Evolutionary conservation across 2,888 invertebrate genomes (phyloP).

Genomic region (Epinotia ramella): DNA sequence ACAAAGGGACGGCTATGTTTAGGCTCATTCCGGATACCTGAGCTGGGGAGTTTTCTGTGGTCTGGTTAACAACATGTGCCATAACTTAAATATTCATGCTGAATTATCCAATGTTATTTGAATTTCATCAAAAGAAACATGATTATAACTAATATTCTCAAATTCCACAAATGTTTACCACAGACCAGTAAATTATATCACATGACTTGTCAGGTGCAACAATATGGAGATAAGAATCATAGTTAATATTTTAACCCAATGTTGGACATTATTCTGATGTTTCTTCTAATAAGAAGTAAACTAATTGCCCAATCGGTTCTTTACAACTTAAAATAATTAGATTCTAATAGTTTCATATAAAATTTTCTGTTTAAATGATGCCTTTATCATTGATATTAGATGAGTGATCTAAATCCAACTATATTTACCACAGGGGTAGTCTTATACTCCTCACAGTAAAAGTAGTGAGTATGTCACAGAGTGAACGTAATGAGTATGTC

Average conservation of each 20-base stretch:
- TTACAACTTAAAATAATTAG: not conserved
- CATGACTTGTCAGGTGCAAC: constrained; percentile 28
- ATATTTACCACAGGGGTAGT: no score
- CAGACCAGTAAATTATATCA: constrained; percentile 19
- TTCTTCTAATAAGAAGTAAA: not conserved
- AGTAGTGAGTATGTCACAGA: no score
- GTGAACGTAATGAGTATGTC: no score
- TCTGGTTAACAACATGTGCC: not conserved
- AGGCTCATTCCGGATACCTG: no score
- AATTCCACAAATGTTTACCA: not conserved
- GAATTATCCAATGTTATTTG: not conserved
- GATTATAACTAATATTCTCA: not conserved
- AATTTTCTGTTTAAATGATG: not conserved
- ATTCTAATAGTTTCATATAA: not conserved
- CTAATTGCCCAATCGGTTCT: not conserved
- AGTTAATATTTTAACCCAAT: not conserved
- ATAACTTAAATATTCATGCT: not conserved
- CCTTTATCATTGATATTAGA: not conserved
- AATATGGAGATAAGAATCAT: constrained; percentile 1
- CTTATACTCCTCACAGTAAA: no score
- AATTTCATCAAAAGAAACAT: not conserved
- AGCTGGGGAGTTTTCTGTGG: not conserved
- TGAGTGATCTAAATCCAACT: no score
- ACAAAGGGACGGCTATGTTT: no score
- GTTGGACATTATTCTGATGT: not conserved